Base-by-base conservation (phyloP, 2,888 invertebrate genomes). In the Formica aserva region DNA sequence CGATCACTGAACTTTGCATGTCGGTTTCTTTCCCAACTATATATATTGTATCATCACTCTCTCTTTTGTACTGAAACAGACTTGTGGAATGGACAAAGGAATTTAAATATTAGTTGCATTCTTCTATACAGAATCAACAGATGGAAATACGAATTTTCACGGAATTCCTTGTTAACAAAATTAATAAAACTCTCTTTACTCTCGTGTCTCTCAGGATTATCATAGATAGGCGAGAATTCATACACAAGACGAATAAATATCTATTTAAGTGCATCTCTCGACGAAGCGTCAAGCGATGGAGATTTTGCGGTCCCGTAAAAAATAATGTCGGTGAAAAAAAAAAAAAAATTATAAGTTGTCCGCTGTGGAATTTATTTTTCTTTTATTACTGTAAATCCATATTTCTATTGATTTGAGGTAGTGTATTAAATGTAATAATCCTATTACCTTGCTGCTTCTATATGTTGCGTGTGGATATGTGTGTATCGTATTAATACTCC, bases 321-420 rank as follows among this genome's bases (percentile, higher is more conserved):
- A 84, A 87, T 52, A 52, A 89, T 74, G 41, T 80, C 75, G 60
- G 76, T 86, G 63, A 88, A 89, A 89, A 87, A 77, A 87, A n/a
- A 52, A 52, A 8, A 15, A 38, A 38, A 9, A 38, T 22, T 18
- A 48, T 55, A 67, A 57, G 72, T 74, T 22, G 57, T 57, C 89
- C 89, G 88, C 74, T 41, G 87, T 88, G 85, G 83, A 87, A 29
- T 71, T 71, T 32, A 22, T 32, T 60, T n/a, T 41, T 41, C 38
- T 60, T 57, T 72, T 60, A 87, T 88, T 91, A 90, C 88, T 90
- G 91, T 91, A 91, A 91, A 90, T 91, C 89, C 86, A 91, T 91
- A 89, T 92, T 91, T 91, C 92, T 93, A 92, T 92, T 92, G 93
- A 91, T 92, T 91, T 94, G 94, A 94, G 94, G 94, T 94, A 94